Conservation (phyloP, 2,888 invertebrate genomes). For the Dorcus hopei region DNA sequence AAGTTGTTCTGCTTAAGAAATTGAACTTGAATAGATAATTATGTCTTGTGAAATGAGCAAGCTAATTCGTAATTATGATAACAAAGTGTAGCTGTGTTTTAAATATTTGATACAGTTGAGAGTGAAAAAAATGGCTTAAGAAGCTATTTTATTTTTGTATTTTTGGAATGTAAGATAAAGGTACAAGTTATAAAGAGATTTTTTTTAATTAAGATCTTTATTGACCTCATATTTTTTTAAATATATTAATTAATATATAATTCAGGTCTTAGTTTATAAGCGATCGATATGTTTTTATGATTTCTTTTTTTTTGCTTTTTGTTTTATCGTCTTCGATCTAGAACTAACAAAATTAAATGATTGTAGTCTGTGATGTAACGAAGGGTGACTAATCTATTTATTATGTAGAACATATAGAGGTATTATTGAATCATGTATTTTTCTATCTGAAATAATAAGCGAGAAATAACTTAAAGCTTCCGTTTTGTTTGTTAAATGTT, state of each 20-base stretch:
- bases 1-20: no score
- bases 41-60: no score
- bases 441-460: slow-evolving; percentile 36
- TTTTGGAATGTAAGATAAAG: slow-evolving; percentile 22
- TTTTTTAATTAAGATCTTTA: slow-evolving; percentile 20
- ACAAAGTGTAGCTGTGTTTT: no score
- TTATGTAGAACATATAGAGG: slow-evolving; percentile 43
- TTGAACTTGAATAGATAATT: no score
- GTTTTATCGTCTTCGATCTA: slow-evolving; percentile 21
- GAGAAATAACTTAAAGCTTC: slow-evolving; percentile 36
- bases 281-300: slow-evolving; percentile 9
- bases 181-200: slow-evolving; percentile 22
- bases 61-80: no score
- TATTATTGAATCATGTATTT: slow-evolving; percentile 46
- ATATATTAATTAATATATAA: slow-evolving; percentile 14
- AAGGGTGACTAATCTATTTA: slow-evolving; percentile 51
- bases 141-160: slow-evolving; percentile 41
- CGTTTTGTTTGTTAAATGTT: slow-evolving; percentile 37
- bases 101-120: slow-evolving; percentile 1
- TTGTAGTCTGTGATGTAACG: slow-evolving; percentile 51
- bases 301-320: slow-evolving; percentile 17
- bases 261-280: slow-evolving; percentile 18
- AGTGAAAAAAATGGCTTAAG: slow-evolving; percentile 31
- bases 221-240: slow-evolving; percentile 21
- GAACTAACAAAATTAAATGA: slow-evolving; percentile 39